Evolutionary conservation across 1,140 invertebrate species (phyloP), one percentile per base, ranked within the genome.

Genomic region (Philopotamus ludificatus): DNA sequence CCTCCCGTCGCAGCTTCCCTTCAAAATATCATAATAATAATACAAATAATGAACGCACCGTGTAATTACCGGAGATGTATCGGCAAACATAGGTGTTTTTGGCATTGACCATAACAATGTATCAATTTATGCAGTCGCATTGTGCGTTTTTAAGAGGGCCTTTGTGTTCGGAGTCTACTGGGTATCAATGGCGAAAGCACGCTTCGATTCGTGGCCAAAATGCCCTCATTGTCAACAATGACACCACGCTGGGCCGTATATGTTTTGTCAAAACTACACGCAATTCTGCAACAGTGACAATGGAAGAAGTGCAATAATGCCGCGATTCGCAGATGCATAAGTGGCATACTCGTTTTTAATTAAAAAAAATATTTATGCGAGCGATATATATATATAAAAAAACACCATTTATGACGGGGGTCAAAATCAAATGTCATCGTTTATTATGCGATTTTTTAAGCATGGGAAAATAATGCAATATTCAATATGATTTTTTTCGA

Each of bases 201-300:
- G 57, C 65, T 66, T 45, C 51, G 44, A 23, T 61, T 62, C 39
- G 18, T 44, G 41, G 20, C 41, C n/a, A 21, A 44, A 62, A 55
- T 45, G 25, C 18, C 50, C 62, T 49, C 47, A 55, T 61, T 58
- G 9, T 45, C 21, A 20, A 53, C 21, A 26, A 15, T 8, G 59
- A 65, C 63, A 63, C 66, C 47, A 61, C 44, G 63, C 66, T 44
- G 58, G 44, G 62, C 51, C 34, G 41, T 22, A 44, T 25, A 25
- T 65, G 57, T 69, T 69, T 65, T 69, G 63, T 69, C 63, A 65
- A 69, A 69, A 65, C 63, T 69, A 62, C 58, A 69, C 67, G 63
- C 63, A 64, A 65, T 65, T 65, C 59, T n/a, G 62, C 34, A 22
- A 21, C 22, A 20, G 53, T 28, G 21, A 69, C 67, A 69, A 69